Evolutionary conservation across 2,888 invertebrate genomes (phyloP).

Genomic region (Tricholauxania praeusta): DNA sequence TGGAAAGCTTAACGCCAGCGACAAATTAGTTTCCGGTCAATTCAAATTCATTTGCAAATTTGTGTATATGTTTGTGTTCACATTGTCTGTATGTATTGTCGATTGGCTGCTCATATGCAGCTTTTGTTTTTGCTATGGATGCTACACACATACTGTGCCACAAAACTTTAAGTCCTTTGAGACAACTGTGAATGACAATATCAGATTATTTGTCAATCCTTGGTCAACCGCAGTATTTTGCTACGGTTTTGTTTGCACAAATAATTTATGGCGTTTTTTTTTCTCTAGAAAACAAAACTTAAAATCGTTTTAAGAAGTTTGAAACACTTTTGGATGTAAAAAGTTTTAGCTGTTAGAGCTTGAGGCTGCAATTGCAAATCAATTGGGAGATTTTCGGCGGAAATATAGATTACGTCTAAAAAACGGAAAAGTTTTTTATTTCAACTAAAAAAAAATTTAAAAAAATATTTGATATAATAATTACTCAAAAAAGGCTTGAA

Average conservation of each 20-base stretch:
- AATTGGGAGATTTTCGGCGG: neutral
- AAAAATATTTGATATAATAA: too few species aligned
- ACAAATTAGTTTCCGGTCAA: constrained; percentile 30
- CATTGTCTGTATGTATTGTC: too few species aligned
- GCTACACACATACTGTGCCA: neutral
- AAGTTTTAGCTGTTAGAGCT: neutral
- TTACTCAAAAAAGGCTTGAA: too few species aligned
- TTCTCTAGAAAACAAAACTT: too few species aligned
- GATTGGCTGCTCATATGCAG: too few species aligned
- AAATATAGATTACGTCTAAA: neutral
- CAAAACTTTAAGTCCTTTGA: constrained; percentile 4
- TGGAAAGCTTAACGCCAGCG: constrained; percentile 4
- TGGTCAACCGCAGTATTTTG: neutral
- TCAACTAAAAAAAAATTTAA: too few species aligned
- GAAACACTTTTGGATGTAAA: too few species aligned
- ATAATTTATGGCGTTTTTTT: too few species aligned
- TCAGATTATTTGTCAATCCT: constrained; percentile 14
- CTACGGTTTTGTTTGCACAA: too few species aligned
- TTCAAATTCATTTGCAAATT: constrained; percentile 12
- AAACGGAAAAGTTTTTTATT: too few species aligned
- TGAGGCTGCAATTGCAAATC: neutral
- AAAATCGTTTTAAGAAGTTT: too few species aligned
- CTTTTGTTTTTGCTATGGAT: neutral
- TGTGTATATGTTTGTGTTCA: neutral
- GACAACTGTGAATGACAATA: constrained; percentile 17